Evolutionary conservation across 2,797 vertebrate species (phyloP).

Genomic region (Corythornis leucogaster): DNA sequence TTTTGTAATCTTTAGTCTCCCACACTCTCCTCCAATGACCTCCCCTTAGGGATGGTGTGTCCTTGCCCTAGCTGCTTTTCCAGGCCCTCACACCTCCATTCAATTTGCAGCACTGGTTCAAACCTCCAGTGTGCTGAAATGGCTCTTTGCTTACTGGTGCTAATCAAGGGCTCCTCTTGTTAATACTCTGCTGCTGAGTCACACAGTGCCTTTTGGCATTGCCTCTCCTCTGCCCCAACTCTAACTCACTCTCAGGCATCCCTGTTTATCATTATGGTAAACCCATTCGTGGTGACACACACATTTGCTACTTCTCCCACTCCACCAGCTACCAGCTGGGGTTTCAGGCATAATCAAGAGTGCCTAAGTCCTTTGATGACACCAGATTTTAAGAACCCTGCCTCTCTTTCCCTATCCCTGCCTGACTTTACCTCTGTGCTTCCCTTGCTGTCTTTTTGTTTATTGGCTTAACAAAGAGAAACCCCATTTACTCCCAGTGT

Average conservation of each 20-base stretch:
- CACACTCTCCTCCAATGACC: background rate
- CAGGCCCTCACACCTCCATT: background rate
- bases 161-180: background rate
- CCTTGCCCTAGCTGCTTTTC: background rate
- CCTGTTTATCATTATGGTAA: slow-evolving; percentile 4
- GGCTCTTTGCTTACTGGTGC: slow-evolving; percentile 1
- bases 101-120: background rate
- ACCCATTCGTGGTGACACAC: background rate
- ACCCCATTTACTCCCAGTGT: background rate
- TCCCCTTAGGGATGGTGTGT: background rate
- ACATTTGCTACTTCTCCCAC: background rate
- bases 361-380: background rate
- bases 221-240: background rate
- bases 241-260: background rate
- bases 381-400: background rate
- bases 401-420: background rate
- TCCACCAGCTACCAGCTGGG: background rate
- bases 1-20: background rate
- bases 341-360: background rate
- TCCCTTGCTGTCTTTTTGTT: background rate
- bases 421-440: background rate
- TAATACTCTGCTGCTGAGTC: slow-evolving; percentile 44
- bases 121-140: background rate
- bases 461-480: background rate
- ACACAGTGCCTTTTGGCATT: background rate